Base-by-base conservation (phyloP, 2,797 vertebrate species). In the Anguilla anguilla region DNA sequence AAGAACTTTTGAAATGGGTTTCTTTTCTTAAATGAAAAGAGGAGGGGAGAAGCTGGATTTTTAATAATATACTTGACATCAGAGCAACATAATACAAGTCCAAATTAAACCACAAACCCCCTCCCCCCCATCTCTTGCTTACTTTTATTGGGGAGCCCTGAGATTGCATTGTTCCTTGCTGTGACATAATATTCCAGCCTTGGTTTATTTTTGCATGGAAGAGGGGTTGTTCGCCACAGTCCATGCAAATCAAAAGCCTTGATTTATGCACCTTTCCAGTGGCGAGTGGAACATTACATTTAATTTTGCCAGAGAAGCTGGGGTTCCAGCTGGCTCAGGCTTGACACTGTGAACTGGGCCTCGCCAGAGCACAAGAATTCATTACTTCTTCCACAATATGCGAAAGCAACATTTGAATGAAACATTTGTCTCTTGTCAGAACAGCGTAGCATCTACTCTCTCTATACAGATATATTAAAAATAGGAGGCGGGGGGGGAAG, bases 391-490 rank as follows among this genome's bases (percentile, higher is more conserved):
- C 95, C 97, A 94, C 96, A 97, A 98, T 98, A 98, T 98, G 97
- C 96, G 97, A 98, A 98, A 97, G 97, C 96, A 97, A 96, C 96
- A 98, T 99, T 98, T 97, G 97, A 99, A 98, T 98, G 97, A 99
- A 98, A 98, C 98, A 99, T 99, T 98, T 98, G 97, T 99, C 98
- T 98, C 95, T 94, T 99, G 97, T 98, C 98, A 98, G 96, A 97
- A 96, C 93, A 90, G 94, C 93, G 95, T 93, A 97, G 95, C 94
- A 93, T 97, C 97, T 97, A 92, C 93, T 95, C 92, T 90, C 92
- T 93, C 93, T 91, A 89, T 93, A 93, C 92, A 93, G 93, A 94
- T 90, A 89, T 94, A 93, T 89, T 91, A 88, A 90, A 91, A 90
- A 88, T 49, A 79, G 92, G 92, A 88, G 90, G 91, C 86, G 90